Evolutionary conservation across 2,113 vertebrate genomes (phyloP).

Genomic region (Cyphomyrus plagiostoma): DNA sequence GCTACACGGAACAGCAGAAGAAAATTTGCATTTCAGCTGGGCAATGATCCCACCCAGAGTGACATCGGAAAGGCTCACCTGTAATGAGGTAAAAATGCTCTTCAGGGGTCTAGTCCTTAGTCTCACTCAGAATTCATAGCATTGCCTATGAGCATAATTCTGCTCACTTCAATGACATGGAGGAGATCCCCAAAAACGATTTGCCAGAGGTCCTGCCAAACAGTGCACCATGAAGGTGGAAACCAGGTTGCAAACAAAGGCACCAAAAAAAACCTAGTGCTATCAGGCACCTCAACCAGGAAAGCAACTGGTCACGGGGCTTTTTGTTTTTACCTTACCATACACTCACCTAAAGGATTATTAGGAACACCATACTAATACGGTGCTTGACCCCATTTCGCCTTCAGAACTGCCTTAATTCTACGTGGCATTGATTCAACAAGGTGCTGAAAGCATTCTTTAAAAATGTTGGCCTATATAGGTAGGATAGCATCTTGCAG

Average conservation of each 20-base stretch:
- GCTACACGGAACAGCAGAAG: neutral
- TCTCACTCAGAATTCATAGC: neutral
- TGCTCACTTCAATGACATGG: neutral
- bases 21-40: neutral
- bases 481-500: too few relatives aligned
- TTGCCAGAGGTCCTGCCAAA: neutral
- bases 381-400: too few relatives aligned
- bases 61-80: neutral
- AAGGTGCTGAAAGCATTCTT: too few relatives aligned
- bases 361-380: too few relatives aligned
- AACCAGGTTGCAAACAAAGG: neutral
- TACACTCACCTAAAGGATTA: too few relatives aligned
- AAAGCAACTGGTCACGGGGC: neutral
- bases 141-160: neutral
- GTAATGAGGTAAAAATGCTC: neutral
- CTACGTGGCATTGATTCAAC: too few relatives aligned
- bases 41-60: neutral
- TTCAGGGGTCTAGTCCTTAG: neutral
- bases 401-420: too few relatives aligned
- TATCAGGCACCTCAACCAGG: neutral
- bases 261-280: neutral
- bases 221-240: neutral
- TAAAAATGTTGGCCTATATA: too few relatives aligned
- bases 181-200: neutral
- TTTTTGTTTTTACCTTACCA: neutral